These are phyloP conservation scores for Eristalinus sepulchralis DNA, from an alignment of 2,888 invertebrate genomes.

Conservation along the genomic window DNA sequence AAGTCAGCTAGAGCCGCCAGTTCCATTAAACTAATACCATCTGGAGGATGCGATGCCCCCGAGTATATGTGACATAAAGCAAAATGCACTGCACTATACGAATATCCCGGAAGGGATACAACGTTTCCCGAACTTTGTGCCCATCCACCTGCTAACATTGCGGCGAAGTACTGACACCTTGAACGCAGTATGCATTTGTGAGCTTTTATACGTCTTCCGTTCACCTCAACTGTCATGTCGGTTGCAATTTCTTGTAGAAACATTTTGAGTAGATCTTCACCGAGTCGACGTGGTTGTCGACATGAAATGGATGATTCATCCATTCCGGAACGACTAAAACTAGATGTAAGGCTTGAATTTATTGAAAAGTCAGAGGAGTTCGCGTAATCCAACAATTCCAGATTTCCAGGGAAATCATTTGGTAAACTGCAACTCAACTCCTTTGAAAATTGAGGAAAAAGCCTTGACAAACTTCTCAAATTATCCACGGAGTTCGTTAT, in stretches of 20 bases:
- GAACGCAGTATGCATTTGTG: slow-evolving; percentile 96
- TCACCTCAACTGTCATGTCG: slow-evolving; percentile 92
- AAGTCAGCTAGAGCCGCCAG: slow-evolving; percentile 94
- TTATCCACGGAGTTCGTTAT: slow-evolving; percentile 84
- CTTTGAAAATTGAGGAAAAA: slow-evolving; percentile 84
- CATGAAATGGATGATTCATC: slow-evolving; percentile 81
- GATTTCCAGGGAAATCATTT: slow-evolving; percentile 75
- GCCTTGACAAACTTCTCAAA: slow-evolving; percentile 83
- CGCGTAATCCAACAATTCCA: slow-evolving; percentile 81
- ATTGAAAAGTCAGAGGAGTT: slow-evolving; percentile 82
- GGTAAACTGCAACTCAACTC: slow-evolving; percentile 81
- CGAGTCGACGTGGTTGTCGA: slow-evolving; percentile 85
- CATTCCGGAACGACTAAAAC: slow-evolving; percentile 83
- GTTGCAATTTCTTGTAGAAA: slow-evolving; percentile 95
- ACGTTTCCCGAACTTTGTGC: slow-evolving; percentile 90
- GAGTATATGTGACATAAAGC: slow-evolving; percentile 97
- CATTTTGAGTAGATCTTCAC: slow-evolving; percentile 94
- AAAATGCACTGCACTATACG: slow-evolving; percentile 93
- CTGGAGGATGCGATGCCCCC: slow-evolving; percentile 93
- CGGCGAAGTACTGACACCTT: slow-evolving; percentile 95
- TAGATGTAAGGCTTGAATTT: slow-evolving; percentile 83
- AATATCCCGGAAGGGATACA: slow-evolving; percentile 91
- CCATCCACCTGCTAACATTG: slow-evolving; percentile 93
- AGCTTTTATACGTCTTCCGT: slow-evolving; percentile 91
- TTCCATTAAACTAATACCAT: slow-evolving; percentile 92